phyloP scores from a whole-genome alignment of 2,888 invertebrate species.

The Dryococelus australis region DNA sequence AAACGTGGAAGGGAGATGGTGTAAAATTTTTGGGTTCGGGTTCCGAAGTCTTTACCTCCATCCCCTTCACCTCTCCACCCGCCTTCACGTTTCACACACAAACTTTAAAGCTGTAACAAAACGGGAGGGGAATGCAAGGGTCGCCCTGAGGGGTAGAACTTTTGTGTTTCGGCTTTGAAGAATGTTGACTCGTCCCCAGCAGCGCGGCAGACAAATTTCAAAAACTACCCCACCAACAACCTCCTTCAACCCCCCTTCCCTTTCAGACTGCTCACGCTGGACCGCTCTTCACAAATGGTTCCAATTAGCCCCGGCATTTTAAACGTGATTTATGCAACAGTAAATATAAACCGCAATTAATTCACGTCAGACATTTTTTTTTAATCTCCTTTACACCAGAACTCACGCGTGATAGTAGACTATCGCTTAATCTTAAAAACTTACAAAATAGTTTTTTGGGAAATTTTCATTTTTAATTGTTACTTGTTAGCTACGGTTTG shows the following conservation, averaged over 20 bases:
- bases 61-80: not conserved
- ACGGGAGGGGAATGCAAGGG: not conserved
- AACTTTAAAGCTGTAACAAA: not conserved
- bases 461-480: too few species aligned
- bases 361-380: too few species aligned
- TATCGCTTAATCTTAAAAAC: too few species aligned
- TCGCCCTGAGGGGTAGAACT: not conserved
- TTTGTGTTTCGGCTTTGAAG: not conserved
- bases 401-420: too few species aligned
- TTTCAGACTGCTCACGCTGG: too few species aligned
- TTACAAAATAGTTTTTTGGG: too few species aligned
- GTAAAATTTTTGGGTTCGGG: not conserved
- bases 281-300: not conserved
- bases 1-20: not conserved
- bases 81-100: not conserved
- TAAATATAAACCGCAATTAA: too few species aligned
- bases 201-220: not conserved
- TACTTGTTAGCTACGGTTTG: too few species aligned
- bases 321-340: too few species aligned
- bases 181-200: not conserved
- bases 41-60: not conserved
- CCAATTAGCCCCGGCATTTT: not conserved
- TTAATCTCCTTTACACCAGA: too few species aligned
- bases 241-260: not conserved
- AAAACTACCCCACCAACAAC: slow-evolving; percentile 6